Evolutionary conservation across 2,113 vertebrate species (phyloP), one percentile per base, ranked within the genome.

Genomic region (Cyanoderma ruficeps): DNA sequence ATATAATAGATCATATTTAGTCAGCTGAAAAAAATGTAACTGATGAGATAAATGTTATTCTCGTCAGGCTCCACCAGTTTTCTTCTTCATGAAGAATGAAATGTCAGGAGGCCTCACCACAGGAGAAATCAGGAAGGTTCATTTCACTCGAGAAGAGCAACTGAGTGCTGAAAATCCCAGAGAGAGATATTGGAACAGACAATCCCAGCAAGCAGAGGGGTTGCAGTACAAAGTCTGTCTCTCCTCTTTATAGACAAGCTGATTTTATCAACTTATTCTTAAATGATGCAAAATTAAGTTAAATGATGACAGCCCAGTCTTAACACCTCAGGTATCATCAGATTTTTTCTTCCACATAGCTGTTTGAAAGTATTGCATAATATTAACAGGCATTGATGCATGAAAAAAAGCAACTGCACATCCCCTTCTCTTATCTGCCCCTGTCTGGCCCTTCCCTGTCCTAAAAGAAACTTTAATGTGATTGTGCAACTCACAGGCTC

Each of bases 51-150:
- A 92, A 90, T 67, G 37, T 60, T 86, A 92, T 67, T 92, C 67
- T 76, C 0, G 1, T 78, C 88, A 94, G 63, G 64, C 67, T 88
- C 65, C 55, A 72, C 22, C 49, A 57, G 57, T 96, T 80, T 80
- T 93, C 89, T 55, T 90, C 53, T 67, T 91, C 56, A 47, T 49
- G 59, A 95, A 93, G 68, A 87, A 89, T 44, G 30, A 94, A 95
- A 87, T 65, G 75, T 57, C 89, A 95, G n/a, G 60, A 75, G 44
- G 44, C 35, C 41, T 69, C 46, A 82, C 22, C n/a, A 75, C 15
- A 72, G 8, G 24, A 92, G 35, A 74, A 93, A 85, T 55, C 50
- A 82, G 47, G 77, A 91, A 85, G 22, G 75, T 79, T 93, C n/a
- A 90, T 3, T 82, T 84, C 89, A 89, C 52, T 70, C 47, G 37